Base-by-base conservation (phyloP, 2,888 invertebrate genomes). In the Clunio marinus region DNA sequence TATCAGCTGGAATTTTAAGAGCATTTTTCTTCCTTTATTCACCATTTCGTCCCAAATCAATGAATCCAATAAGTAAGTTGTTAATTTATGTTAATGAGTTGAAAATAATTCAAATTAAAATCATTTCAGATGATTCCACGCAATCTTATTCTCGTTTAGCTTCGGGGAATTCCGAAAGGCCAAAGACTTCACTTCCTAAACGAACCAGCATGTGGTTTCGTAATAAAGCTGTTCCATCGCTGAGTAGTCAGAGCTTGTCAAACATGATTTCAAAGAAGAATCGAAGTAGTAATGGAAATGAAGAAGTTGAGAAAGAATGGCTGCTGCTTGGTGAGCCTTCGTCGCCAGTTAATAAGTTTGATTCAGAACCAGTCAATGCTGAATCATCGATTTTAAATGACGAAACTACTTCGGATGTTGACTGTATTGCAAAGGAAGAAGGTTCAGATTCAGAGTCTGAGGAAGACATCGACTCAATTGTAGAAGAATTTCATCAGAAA, bases 381-480 rank as follows among this genome's bases (percentile, higher is more conserved):
- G 79, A 79, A 70, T 78, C 79, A 0, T 75, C 77, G 2, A 75
- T 79, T 57, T 69, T 78, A 35, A 77, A 78, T 0, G 78, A 78
- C 60, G 75, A 76, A 17, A 45, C 41, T 15, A 37, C 46, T n/a
- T 69, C 72, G 2, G 72, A 71, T 60, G 69, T 71, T 55, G 71
- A 72, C 35, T 71, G 69, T 27, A 60, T 70, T n/a, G 60, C 15
- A 7, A 68, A 58, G 1, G 17, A n/a, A 3, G 55, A 62, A 22
- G 8, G 28, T 13, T 1, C 27, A 41, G 37, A 70, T 69, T 66
- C 37, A 75, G 57, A 66, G 22, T 59, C 35, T 1, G 85, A 81
- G 20, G 83, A 83, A 1, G 89, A 89, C 73, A 88, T 89, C 68
- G 89, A 89, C 75, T 87, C 87, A 1, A 87, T 87, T 15, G 89